These are phyloP conservation scores for Oscheius sp. DNA, from an alignment of 1,140 invertebrate species.

Conservation along the genomic window DNA sequence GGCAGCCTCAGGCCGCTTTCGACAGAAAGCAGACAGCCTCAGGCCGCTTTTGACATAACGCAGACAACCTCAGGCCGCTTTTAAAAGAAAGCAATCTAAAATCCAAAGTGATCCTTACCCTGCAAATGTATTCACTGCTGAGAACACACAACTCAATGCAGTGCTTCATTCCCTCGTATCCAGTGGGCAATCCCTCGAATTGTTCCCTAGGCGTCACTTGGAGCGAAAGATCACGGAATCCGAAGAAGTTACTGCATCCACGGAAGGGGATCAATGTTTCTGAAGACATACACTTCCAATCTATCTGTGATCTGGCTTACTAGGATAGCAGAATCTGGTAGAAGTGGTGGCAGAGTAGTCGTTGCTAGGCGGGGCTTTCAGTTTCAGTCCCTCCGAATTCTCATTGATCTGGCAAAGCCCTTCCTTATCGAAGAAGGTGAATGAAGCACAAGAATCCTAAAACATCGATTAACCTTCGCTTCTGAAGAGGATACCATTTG, in stretches of 20 bases:
- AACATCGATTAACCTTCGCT: not conserved
- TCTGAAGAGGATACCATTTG: constrained; percentile 2
- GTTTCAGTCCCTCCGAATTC: constrained; percentile 26
- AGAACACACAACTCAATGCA: constrained; percentile 40
- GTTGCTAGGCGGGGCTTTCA: constrained; percentile 12
- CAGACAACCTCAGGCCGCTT: too few species aligned
- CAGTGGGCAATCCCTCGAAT: constrained; percentile 36
- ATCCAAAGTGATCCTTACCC: constrained; percentile 23
- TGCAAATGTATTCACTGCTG: constrained; percentile 29
- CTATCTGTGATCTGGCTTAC: constrained; percentile 3
- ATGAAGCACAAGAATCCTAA: constrained; percentile 29
- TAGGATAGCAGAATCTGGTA: constrained; percentile 39
- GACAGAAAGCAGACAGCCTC: too few species aligned
- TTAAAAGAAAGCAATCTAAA: too few species aligned
- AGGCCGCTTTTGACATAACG: too few species aligned
- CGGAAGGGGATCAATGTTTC: constrained; percentile 33
- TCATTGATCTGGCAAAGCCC: constrained; percentile 18
- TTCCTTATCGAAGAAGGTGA: constrained; percentile 41
- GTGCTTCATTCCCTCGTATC: constrained; percentile 35
- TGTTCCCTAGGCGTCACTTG: constrained; percentile 30
- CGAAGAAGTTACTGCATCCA: constrained; percentile 32
- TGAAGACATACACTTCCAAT: constrained; percentile 2
- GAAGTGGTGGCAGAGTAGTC: constrained; percentile 32
- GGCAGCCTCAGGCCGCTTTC: too few species aligned
- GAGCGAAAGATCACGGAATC: constrained; percentile 35